Evolutionary conservation across 2,113 vertebrate genomes (phyloP), one percentile per base, ranked within the genome.

Genomic region (Cyanoliseus patagonus): DNA sequence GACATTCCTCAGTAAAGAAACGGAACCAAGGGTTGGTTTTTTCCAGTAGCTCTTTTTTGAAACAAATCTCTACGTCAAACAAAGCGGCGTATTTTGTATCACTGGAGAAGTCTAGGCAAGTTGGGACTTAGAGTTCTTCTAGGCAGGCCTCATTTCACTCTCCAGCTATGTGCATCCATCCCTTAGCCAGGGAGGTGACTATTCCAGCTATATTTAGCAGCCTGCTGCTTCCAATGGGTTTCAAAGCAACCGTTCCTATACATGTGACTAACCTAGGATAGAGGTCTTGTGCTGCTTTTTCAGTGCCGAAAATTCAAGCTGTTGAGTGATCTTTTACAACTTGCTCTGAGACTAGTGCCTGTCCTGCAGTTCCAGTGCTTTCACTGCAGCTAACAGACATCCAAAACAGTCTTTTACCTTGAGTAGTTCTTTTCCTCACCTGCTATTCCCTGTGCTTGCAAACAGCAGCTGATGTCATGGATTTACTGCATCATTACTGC

Each of bases 211-310:
- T 47, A 18, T 76, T 64, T 52, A 62, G 35, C 39, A 76, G 35
- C 10, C 35, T 41, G 4, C 5, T 64, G 18, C 70, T 53, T 55
- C n/a, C n/a, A 72, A 33, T 11, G 27, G 8, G 30, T 79, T 90
- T 64, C 75, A 75, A 72, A 76, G 25, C 17, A 88, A n/a, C 41
- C 8, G 76, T 68, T 46, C 3, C 46, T 16, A 9, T 30, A 22
- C 15, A 2, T 13, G 5, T 67, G 18, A 31, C 13, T 22, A 57
- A 72, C 7, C 7, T 17, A 31, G 27, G 41, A 27, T 0, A 27
- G 16, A 59, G 8, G 6, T 66, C 62, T 63, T 24, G 13, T 4
- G 33, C 25, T 66, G n/a, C 17, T 59, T 72, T 86, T 84, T 33
- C 59, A 78, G 3, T 0, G 3, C 39, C 73, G 28, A 53, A 57